Evolutionary conservation across 2,888 invertebrate genomes (phyloP).

Genomic region (Oligia fasciuncula): DNA sequence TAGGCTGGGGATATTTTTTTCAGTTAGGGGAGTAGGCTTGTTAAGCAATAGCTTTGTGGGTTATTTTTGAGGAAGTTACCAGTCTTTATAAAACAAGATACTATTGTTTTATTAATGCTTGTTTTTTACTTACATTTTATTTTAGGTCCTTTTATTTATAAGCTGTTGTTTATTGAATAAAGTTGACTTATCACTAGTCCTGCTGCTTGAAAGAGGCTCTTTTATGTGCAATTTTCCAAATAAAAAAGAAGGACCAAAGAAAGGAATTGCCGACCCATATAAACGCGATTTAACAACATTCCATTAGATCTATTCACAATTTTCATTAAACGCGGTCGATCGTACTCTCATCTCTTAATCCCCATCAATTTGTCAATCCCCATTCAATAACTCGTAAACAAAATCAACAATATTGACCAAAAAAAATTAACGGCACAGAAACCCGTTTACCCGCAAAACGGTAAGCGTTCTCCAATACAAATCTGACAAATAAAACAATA

Average conservation of each 20-base stretch:
- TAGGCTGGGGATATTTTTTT: slow-evolving; percentile 19
- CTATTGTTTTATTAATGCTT: slow-evolving; percentile 23
- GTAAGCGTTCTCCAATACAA: slow-evolving; percentile 59
- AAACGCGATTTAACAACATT: slow-evolving; percentile 1
- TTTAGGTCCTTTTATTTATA: neutral
- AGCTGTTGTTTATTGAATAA: neutral
- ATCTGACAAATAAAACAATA: slow-evolving; percentile 71
- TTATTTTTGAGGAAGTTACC: slow-evolving; percentile 38
- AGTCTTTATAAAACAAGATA: slow-evolving; percentile 30
- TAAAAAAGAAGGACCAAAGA: neutral
- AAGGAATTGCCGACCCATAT: neutral
- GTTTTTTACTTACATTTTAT: slow-evolving; percentile 1
- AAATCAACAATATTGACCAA: slow-evolving; percentile 61
- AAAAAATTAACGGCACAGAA: slow-evolving; percentile 50
- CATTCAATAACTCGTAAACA: slow-evolving; percentile 58
- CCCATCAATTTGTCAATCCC: slow-evolving; percentile 54
- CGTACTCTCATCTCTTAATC: slow-evolving; percentile 26
- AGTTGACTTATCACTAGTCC: too few species aligned
- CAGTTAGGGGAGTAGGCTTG: slow-evolving; percentile 28
- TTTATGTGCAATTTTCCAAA: neutral
- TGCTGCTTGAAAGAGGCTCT: neutral
- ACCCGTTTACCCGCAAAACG: slow-evolving; percentile 44
- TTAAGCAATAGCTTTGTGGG: slow-evolving; percentile 27
- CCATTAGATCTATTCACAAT: slow-evolving; percentile 15
- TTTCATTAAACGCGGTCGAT: slow-evolving; percentile 23